Conservation (phyloP, 2,797 vertebrate genomes). For the Oceanodroma leucorhoa region DNA sequence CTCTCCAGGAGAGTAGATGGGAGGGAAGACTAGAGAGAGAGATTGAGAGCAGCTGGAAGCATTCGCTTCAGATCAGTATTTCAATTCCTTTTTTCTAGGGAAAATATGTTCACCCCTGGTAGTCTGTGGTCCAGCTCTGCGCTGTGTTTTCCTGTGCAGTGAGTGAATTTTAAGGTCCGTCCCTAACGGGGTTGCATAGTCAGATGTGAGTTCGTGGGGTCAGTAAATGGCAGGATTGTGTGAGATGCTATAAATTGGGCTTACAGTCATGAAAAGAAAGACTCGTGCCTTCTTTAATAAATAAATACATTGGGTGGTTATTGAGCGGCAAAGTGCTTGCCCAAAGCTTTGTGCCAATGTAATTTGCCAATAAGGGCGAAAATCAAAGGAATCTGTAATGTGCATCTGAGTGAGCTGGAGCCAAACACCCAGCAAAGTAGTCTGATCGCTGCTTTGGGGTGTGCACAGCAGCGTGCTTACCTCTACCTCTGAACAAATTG, state of each 20-base stretch:
- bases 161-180: neutral
- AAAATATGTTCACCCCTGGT: neutral
- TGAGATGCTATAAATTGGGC: neutral
- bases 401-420: neutral
- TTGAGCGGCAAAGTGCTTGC: neutral
- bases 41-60: neutral
- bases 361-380: neutral
- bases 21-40: neutral
- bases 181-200: accelerated
- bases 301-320: neutral
- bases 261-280: neutral
- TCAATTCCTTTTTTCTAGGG: neutral
- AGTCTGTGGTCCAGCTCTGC: neutral
- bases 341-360: neutral
- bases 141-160: neutral
- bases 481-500: slow-evolving; percentile 22
- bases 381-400: neutral
- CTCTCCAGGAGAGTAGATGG: neutral
- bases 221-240: neutral
- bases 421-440: neutral
- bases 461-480: neutral
- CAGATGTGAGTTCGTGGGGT: neutral
- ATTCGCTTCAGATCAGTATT: neutral
- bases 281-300: neutral
- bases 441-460: neutral